Evolutionary conservation across 2,888 invertebrate genomes (phyloP), one percentile per base, ranked within the genome.

Genomic region (Neocrepidodera transversa): DNA sequence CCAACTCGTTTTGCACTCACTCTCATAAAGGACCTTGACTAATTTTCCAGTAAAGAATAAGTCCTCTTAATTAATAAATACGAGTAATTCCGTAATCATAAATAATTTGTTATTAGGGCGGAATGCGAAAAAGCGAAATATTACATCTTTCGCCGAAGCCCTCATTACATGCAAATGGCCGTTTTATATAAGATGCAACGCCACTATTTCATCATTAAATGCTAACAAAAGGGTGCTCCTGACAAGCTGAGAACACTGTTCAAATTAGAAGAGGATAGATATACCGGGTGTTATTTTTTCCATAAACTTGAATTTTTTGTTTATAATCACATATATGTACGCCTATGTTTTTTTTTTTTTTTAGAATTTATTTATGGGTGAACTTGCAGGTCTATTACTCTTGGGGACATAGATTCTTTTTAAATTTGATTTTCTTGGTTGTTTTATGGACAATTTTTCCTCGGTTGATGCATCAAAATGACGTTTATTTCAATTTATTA

Each of bases 121-220:
- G 17, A 48, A 35, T 32, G 28, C 45, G 45, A 38, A 38, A 43
- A 43, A 43, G 43, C 23, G 26, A 48, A 48, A 30, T 48, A 35
- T 48, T 32, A 48, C 26, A 35, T 48, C 30, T 35, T 48, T 35
- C 18, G 7, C 18, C 18, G 17, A 48, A 32, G 35, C 32, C 48
- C 35, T 48, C 48, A 35, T 48, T 48, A 48, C 35, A 48, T 48
- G 48, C 48, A 48, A 48, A 48, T 48, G n/a, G 48, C 32, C 11
- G 48, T 8, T 48, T 48, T 48, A 48, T 32, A 13, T 32, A 20
- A 16, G 30, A 32, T 48, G 35, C 35, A 48, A 35, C 17, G 32
- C 6, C 14, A 20, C 11, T 48, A 48, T 48, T 48, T 48, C 17
- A 48, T 48, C 48, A 48, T 20, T 48, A 32, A 32, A 48, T 32